These are phyloP conservation scores for Myopa testacea DNA, from an alignment of 2,888 invertebrate genomes.

Conservation along the genomic window DNA sequence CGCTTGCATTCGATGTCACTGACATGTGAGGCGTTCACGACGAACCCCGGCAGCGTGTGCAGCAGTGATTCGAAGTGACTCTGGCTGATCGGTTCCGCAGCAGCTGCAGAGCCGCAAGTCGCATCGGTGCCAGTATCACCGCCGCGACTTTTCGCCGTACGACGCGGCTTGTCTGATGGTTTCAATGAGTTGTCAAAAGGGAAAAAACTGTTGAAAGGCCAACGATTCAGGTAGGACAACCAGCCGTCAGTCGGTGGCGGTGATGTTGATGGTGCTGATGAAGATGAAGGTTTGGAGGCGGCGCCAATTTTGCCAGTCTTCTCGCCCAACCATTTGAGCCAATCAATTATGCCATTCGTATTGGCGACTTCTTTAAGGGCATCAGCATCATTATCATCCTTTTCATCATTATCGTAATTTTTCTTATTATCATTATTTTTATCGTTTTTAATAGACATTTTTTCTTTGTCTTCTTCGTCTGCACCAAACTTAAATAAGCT, in stretches of 20 bases:
- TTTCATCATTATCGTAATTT: slow-evolving; percentile 4
- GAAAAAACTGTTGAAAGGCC: slow-evolving; percentile 65
- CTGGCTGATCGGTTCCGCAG: slow-evolving; percentile 55
- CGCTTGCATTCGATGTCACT: slow-evolving; percentile 76
- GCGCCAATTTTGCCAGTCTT: slow-evolving; percentile 42
- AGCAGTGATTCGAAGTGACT: slow-evolving; percentile 73
- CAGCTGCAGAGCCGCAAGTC: slow-evolving; percentile 23
- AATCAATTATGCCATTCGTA: slow-evolving; percentile 59
- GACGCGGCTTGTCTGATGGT: slow-evolving; percentile 48
- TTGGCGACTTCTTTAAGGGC: slow-evolving; percentile 26
- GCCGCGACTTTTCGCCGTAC: slow-evolving; percentile 13
- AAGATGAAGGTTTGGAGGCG: slow-evolving; percentile 40
- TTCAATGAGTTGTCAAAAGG: slow-evolving; percentile 56
- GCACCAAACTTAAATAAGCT: slow-evolving; percentile 45
- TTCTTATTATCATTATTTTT: slow-evolving; percentile 25
- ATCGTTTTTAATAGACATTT: slow-evolving; percentile 33
- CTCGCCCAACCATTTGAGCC: slow-evolving; percentile 60
- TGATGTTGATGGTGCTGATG: slow-evolving; percentile 12
- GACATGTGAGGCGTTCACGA: slow-evolving; percentile 76
- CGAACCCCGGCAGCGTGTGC: slow-evolving; percentile 76
- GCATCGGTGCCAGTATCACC: slow-evolving; percentile 23
- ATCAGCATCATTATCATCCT: background rate
- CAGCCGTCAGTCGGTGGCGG: slow-evolving; percentile 50
- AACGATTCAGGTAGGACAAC: slow-evolving; percentile 62
- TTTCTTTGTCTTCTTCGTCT: slow-evolving; percentile 34